These are phyloP conservation scores for Oreochromis tanganicae DNA, from an alignment of 2,113 vertebrate genomes.

Conservation along the genomic window DNA sequence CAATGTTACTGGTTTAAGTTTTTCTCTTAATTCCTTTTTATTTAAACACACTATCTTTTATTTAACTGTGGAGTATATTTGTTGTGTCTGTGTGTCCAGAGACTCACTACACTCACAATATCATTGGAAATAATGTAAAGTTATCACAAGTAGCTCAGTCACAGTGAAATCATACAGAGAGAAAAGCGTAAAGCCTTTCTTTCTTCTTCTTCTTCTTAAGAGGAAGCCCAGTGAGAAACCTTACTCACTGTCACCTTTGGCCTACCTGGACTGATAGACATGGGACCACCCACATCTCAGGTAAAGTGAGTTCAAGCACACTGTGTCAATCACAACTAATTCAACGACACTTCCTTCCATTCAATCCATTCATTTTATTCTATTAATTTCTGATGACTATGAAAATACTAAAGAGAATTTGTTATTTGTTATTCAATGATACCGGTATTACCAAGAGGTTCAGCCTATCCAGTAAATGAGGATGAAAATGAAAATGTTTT, in stretches of 20 bases:
- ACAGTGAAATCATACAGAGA: neutral
- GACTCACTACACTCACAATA: neutral
- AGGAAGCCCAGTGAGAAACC: conserved; percentile 22
- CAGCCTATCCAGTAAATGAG: neutral
- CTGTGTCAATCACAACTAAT: neutral
- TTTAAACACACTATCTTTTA: neutral
- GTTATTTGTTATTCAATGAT: neutral
- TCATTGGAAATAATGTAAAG: neutral
- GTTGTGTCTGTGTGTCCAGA: neutral
- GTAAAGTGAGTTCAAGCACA: neutral
- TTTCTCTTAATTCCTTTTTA: neutral
- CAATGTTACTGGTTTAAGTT: neutral
- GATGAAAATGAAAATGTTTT: neutral
- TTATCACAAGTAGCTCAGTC: neutral
- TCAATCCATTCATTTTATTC: neutral
- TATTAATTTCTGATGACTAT: neutral
- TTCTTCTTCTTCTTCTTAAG: neutral
- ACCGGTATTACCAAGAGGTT: neutral
- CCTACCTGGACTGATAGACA: conserved; percentile 32
- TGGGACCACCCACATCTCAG: conserved; percentile 39
- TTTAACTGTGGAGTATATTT: neutral
- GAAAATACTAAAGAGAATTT: neutral
- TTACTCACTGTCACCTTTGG: conserved; percentile 13
- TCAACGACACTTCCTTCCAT: neutral
- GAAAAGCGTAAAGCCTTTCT: neutral